Evolutionary conservation across 2,113 vertebrate genomes (phyloP).

Genomic region (Felis catus): DNA sequence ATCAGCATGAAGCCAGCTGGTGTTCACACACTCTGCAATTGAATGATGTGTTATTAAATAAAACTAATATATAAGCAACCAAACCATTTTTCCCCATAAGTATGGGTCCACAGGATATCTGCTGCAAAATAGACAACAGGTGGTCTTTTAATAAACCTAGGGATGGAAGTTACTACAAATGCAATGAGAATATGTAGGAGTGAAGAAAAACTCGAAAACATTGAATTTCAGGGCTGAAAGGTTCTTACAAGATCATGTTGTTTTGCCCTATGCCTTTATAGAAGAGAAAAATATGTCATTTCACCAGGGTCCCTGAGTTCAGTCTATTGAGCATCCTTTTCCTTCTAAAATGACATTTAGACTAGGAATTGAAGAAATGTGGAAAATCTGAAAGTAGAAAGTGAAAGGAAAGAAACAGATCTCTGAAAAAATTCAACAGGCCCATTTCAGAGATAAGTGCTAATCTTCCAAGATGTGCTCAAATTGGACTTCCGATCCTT

Average conservation of each 20-base stretch:
- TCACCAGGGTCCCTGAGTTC: not conserved
- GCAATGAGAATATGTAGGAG: not conserved
- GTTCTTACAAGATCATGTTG: not conserved
- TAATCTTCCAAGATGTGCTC: not conserved
- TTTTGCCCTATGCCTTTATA: not conserved
- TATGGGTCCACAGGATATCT: too few species aligned
- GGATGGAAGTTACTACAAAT: not conserved
- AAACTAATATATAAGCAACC: not conserved
- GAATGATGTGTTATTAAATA: not conserved
- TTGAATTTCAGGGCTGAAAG: not conserved
- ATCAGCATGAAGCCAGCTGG: not conserved
- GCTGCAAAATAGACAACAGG: not conserved
- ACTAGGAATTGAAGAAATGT: not conserved
- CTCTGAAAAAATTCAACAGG: not conserved
- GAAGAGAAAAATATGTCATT: not conserved
- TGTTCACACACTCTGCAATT: not conserved
- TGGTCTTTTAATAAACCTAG: not conserved
- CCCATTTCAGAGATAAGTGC: not conserved
- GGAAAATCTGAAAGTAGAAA: not conserved
- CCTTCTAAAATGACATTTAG: not conserved
- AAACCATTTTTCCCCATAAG: not conserved
- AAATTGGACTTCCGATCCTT: not conserved
- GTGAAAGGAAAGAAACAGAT: not conserved
- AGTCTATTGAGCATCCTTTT: not conserved
- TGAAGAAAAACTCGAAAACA: not conserved